A percentile compares a stretch with the other conserved stretches of the same genome.
These are phyloP conservation scores for Drosophila multiciliata DNA, from an alignment of 2,888 invertebrate species.

Conservation along the genomic window DNA sequence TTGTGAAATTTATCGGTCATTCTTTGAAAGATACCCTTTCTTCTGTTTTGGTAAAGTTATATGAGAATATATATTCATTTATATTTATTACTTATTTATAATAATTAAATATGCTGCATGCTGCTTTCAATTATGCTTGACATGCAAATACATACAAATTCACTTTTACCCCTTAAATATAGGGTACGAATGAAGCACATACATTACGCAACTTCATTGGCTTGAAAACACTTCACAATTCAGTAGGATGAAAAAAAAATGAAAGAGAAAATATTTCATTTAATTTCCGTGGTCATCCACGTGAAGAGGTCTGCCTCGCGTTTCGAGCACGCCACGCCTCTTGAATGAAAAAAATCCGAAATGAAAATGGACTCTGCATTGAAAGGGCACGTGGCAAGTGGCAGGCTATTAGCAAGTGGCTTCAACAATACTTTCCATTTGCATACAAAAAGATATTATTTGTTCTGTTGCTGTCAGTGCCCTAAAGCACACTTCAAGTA, in stretches of 20 bases:
- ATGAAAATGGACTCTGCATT: conserved; percentile 43
- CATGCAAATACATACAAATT: neutral
- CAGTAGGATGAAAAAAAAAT: conserved; percentile 13
- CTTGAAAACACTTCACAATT: conserved; percentile 44
- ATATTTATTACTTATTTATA: too few species aligned
- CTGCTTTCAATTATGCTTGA: neutral
- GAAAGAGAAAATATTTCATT: conserved; percentile 59
- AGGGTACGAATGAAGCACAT: conserved; percentile 29
- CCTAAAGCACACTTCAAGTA: conserved; percentile 45
- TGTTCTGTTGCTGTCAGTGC: conserved; percentile 56
- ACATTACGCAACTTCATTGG: conserved; percentile 39
- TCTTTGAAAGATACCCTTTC: conserved; percentile 7
- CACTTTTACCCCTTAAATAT: neutral
- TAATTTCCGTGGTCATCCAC: conserved; percentile 76
- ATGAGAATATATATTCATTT: neutral
- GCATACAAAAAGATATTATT: conserved; percentile 70
- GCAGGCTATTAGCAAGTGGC: conserved; percentile 63
- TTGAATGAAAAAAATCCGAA: conserved; percentile 6
- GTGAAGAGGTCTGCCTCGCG: conserved; percentile 72
- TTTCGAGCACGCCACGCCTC: conserved; percentile 43
- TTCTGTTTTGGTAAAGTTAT: neutral
- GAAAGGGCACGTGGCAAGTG: conserved; percentile 34
- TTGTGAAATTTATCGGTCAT: neutral
- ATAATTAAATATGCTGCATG: neutral
- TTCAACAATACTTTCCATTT: conserved; percentile 56